phyloP scores from a whole-genome alignment of 2,113 vertebrate species.

The Microcebus ravelobensis region DNA sequence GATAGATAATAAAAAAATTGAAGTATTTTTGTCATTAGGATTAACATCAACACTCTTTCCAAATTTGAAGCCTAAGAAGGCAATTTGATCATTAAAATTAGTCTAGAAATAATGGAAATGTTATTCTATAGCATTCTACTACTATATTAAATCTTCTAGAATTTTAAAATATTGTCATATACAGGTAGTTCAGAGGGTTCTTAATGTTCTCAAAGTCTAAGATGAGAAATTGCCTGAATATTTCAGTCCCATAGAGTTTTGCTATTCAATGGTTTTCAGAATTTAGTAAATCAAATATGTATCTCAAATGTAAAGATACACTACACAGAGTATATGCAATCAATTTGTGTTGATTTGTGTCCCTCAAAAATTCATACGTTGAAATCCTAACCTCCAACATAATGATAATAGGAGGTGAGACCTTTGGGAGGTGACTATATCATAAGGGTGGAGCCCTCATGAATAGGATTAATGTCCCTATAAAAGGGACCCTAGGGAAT shows the following conservation, averaged over 20 bases:
- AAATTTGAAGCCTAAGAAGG: constrained; percentile 5
- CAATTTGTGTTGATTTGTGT: not conserved
- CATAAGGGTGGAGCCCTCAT: too few species aligned
- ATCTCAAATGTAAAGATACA: too few species aligned
- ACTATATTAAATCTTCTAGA: not conserved
- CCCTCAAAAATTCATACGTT: not conserved
- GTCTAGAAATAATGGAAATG: not conserved
- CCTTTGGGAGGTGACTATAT: not conserved
- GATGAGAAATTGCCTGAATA: not conserved
- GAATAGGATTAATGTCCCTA: not conserved
- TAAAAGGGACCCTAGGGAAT: not conserved
- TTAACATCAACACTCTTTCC: not conserved
- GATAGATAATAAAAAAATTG: not conserved
- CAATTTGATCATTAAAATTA: not conserved
- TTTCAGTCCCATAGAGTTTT: not conserved
- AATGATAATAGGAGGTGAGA: not conserved
- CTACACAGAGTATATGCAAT: not conserved
- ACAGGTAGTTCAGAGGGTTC: not conserved
- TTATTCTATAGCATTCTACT: not conserved
- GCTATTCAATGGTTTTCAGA: not conserved
- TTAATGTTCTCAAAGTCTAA: not conserved
- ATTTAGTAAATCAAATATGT: not conserved
- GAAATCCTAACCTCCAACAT: not conserved
- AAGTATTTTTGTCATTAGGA: not conserved
- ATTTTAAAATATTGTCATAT: not conserved